These are phyloP conservation scores for Myotis davidii DNA, from an alignment of 2,113 vertebrate species.

Conservation along the genomic window DNA sequence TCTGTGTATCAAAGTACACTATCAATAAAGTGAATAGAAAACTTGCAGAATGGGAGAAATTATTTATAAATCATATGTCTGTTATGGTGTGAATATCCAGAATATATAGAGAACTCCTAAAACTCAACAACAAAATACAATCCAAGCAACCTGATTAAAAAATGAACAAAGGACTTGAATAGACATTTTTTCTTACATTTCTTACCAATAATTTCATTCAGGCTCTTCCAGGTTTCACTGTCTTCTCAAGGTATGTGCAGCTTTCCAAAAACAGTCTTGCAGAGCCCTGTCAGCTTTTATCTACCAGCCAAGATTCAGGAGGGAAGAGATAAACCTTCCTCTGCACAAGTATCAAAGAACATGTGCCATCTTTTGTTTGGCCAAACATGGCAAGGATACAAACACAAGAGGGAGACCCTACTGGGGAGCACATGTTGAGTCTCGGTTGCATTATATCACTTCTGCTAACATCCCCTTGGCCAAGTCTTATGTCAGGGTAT, in stretches of 20 bases:
- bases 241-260: background rate
- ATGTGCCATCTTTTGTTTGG: background rate
- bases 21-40: too few relatives aligned
- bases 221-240: background rate
- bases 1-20: too few relatives aligned
- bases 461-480: background rate
- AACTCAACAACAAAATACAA: too few relatives aligned
- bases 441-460: background rate
- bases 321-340: background rate
- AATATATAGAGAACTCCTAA: too few relatives aligned
- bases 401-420: background rate
- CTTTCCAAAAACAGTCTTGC: background rate
- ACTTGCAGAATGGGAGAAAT: too few relatives aligned
- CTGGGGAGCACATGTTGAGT: background rate
- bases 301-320: background rate
- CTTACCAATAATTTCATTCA: background rate
- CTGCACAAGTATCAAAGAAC: fast-evolving
- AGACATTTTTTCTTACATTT: background rate
- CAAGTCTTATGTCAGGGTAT: background rate
- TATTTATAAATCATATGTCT: too few relatives aligned
- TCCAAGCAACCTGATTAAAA: too few relatives aligned
- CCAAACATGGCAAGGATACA: background rate
- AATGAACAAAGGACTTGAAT: too few relatives aligned
- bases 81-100: too few relatives aligned
- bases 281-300: background rate